phyloP scores from a whole-genome alignment of 2,113 vertebrate species.

The Phalacrocorax brasilianus region DNA sequence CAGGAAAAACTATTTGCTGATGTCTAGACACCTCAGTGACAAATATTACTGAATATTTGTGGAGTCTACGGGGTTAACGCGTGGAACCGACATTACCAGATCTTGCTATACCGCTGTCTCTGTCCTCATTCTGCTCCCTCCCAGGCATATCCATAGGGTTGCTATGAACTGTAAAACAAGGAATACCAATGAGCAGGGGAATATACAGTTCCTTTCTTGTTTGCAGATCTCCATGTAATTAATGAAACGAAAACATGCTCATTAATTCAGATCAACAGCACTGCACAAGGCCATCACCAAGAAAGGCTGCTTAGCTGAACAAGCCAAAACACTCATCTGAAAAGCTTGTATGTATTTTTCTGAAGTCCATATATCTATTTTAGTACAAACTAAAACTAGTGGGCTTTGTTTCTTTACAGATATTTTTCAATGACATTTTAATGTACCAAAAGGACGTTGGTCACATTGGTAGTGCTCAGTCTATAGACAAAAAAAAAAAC shows the following conservation, averaged over 20 bases:
- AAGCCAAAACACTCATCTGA: slow-evolving; percentile 47
- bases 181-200: slow-evolving; percentile 61
- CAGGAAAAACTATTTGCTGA: not conserved
- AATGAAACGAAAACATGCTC: slow-evolving; percentile 77
- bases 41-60: not conserved
- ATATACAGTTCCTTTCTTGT: slow-evolving; percentile 22
- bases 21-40: not conserved
- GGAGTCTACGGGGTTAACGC: not conserved
- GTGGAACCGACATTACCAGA: slow-evolving; percentile 82
- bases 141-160: slow-evolving; percentile 99
- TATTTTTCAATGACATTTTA: not conserved
- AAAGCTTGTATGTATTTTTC: not conserved
- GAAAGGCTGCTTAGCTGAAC: slow-evolving; percentile 77
- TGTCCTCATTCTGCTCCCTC: slow-evolving; percentile 87
- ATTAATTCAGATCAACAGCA: slow-evolving; percentile 74
- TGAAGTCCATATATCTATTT: not conserved
- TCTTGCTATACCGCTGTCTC: slow-evolving; percentile 96
- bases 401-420: not conserved
- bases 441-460: not conserved
- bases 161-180: slow-evolving; percentile 88
- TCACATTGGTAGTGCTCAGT: not conserved
- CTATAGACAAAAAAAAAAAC: not conserved
- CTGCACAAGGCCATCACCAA: slow-evolving; percentile 76
- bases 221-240: slow-evolving; percentile 58
- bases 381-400: not conserved